Evolutionary conservation across 64 coral and sea anemone genomes (phyloP).

Genomic region (Montipora cactus): DNA sequence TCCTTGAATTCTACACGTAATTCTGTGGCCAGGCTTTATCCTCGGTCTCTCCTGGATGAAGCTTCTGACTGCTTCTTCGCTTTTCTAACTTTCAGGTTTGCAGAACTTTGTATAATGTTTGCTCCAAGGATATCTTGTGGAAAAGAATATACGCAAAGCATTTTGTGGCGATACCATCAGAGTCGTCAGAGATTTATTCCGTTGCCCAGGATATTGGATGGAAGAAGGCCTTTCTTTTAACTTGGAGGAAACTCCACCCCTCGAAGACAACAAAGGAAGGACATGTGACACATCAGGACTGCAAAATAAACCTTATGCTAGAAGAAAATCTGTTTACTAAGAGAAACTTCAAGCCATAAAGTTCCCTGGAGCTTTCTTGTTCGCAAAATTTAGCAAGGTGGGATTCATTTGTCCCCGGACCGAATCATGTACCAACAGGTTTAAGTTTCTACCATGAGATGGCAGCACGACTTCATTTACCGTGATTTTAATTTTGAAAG

Average conservation of each 20-base stretch:
- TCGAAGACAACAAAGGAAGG: not conserved
- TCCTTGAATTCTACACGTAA: too few relatives aligned
- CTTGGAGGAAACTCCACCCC: not conserved
- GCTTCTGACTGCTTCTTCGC: too few relatives aligned
- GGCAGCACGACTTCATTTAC: too few relatives aligned
- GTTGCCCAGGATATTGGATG: not conserved
- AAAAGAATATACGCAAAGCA: not conserved
- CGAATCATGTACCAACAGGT: too few relatives aligned
- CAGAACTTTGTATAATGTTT: conserved; percentile 18
- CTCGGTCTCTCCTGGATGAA: too few relatives aligned
- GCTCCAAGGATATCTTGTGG: not conserved
- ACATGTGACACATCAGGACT: not conserved
- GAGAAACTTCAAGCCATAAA: too few relatives aligned
- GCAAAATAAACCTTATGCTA: not conserved
- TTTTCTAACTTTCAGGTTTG: not conserved
- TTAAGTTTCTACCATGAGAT: too few relatives aligned
- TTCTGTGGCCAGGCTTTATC: too few relatives aligned
- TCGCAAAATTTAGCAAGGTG: too few relatives aligned
- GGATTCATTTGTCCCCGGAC: too few relatives aligned
- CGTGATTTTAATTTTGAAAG: too few relatives aligned
- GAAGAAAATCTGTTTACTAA: not conserved
- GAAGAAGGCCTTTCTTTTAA: conserved; percentile 13
- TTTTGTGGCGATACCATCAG: not conserved
- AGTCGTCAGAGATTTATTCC: not conserved
- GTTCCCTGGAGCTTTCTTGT: too few relatives aligned